Base-by-base conservation (phyloP, 2,113 vertebrate genomes). In the Tragelaphus scriptus region DNA sequence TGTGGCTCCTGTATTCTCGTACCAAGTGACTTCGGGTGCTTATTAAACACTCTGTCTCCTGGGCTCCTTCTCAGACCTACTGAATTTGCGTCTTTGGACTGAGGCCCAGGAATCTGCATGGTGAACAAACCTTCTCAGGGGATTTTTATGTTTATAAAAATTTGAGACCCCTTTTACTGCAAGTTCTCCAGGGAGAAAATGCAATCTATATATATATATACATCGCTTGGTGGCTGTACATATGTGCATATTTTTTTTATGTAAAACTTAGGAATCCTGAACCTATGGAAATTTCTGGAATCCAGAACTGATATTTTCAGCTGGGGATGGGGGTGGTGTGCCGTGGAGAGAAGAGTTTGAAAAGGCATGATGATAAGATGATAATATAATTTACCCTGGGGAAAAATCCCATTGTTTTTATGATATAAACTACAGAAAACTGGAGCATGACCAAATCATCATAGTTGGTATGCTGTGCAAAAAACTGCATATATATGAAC, bases 341-440 rank as follows among this genome's bases (percentile, higher is more conserved):
- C 17, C 77, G 23, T 82, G 19, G 65, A 49, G 40, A 85, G 53
- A 84, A 80, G 68, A 40, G 40, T 32, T 82, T 86, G 53, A 36
- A 94, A 95, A 92, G 88, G 47, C 19, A 77, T 14, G 51, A 94
- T 53, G 85, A 36, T 92, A 91, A 92, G 77, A 94, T n/a, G n/a
- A 91, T 51, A 49, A 75, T 51, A 92, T 53, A 47, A 92, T 49
- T 87, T 91, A 28, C 65, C 26, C 44, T 75, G 68, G 81, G 55
- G 53, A n/a, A 71, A 59, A 85, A 55, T 28, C 23, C 15, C 10
- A n/a, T 51, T 71, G 15, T 81, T 91, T 21, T 44, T 87, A 71
- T 59, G 40, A 81, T 49, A 85, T 36, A 82, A 82, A 79, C 17
- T 30, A 59, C 25, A 89, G 91, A 81, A 68, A 63, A 75, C 59